A percentile compares a stretch with the other conserved stretches of the same genome.
phyloP scores from a whole-genome alignment of 2,888 invertebrate genomes.

The Nemurella pictetii region DNA sequence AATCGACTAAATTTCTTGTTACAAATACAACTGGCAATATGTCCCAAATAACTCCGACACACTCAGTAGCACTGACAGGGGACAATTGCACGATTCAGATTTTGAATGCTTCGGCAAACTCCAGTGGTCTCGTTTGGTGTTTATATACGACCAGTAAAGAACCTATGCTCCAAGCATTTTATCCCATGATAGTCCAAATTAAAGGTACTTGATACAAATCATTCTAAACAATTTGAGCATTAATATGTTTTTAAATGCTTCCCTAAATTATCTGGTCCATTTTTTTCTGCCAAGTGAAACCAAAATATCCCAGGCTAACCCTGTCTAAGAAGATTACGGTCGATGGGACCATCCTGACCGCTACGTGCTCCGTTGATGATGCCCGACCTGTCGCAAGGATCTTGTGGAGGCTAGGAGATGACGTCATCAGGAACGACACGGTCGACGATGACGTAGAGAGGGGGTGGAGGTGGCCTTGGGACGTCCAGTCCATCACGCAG shows the following conservation, averaged over 20 bases:
- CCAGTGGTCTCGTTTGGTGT: background rate
- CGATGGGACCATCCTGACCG: background rate
- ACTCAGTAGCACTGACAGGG: background rate
- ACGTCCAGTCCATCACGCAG: background rate
- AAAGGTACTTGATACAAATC: background rate
- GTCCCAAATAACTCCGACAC: background rate
- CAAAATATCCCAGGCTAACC: background rate
- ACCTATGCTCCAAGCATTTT: background rate
- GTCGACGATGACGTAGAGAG: background rate
- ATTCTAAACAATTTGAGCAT: too few relatives aligned
- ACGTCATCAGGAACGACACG: background rate
- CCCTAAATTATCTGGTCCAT: too few relatives aligned
- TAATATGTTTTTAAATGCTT: too few relatives aligned
- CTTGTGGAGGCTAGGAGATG: background rate
- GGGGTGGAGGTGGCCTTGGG: background rate
- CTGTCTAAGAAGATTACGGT: background rate
- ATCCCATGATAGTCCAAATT: background rate
- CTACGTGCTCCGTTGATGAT: background rate
- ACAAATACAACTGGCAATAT: background rate
- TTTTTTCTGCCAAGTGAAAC: background rate
- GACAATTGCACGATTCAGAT: too few relatives aligned
- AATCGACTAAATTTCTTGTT: background rate
- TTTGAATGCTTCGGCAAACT: background rate
- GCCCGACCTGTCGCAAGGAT: background rate
- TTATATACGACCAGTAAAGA: background rate